A percentile compares a stretch with the other conserved stretches of the same genome.
phyloP scores from a whole-genome alignment of 2,888 invertebrate genomes.

The Archips xylosteana region DNA sequence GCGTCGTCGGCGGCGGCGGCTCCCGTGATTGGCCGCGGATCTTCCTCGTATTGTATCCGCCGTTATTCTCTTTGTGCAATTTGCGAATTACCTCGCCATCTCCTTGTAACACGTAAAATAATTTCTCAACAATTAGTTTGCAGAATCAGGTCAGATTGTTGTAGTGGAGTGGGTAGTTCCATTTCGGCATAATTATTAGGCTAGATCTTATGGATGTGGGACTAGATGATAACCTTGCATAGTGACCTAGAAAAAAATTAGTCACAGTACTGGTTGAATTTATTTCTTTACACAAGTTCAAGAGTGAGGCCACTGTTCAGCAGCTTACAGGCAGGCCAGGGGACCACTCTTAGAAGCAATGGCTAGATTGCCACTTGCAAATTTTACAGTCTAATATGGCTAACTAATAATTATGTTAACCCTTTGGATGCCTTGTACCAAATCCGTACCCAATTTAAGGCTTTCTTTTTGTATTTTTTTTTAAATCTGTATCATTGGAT shows the following conservation, averaged over 20 bases:
- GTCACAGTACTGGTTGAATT: not conserved
- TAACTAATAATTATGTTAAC: not conserved
- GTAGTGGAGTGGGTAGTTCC: slow-evolving; percentile 31
- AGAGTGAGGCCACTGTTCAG: slow-evolving; percentile 2
- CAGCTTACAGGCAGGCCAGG: not conserved
- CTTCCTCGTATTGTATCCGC: slow-evolving; percentile 43
- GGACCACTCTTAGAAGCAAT: not conserved
- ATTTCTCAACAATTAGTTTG: slow-evolving; percentile 1
- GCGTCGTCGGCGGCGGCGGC: slow-evolving; percentile 48
- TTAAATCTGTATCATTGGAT: too few relatives aligned
- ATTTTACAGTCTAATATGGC: not conserved
- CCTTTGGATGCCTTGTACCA: too few relatives aligned
- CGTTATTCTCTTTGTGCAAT: slow-evolving; percentile 38
- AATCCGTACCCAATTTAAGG: too few relatives aligned
- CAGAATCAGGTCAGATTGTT: slow-evolving; percentile 1
- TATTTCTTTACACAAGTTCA: not conserved
- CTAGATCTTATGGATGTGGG: slow-evolving; percentile 8
- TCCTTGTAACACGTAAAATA: slow-evolving; percentile 14
- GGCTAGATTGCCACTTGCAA: not conserved
- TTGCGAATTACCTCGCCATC: slow-evolving; percentile 28
- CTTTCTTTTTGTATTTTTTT: too few relatives aligned
- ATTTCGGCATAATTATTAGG: slow-evolving; percentile 1
- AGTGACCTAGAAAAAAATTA: slow-evolving; percentile 1
- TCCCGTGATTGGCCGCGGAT: slow-evolving; percentile 50
- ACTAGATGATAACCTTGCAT: not conserved